Evolutionary conservation across 2,888 invertebrate genomes (phyloP), one percentile per base, ranked within the genome.

Genomic region (Scrobipalpa atriplicella): DNA sequence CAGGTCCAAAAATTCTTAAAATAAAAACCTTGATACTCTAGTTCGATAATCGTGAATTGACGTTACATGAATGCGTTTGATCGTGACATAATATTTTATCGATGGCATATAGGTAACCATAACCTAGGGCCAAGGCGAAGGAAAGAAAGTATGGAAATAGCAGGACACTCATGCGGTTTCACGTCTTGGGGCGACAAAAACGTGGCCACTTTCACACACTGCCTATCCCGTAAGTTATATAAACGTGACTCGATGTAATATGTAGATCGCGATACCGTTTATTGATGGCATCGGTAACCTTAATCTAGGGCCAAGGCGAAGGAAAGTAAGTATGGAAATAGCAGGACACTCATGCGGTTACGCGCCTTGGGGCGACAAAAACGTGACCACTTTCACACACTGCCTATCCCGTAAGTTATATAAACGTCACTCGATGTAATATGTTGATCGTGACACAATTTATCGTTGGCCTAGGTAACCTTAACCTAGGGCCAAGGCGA

Each of bases 261-360:
- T n/a, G n/a, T n/a, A n/a, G 16, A n/a, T 16, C n/a, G n/a, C n/a
- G 16, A 51, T n/a, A 16, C 2, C 18, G 0, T 16, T 52, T 52
- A 10, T 16, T 18, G 52, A n/a, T 58, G n/a, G 11, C 11, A 5
- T 29, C 2, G 29, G 63, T 52, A 54, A 66, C 68, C 64, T 64
- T 68, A 52, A 66, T 60, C 63, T 64, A 58, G 51, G 29, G 58
- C 51, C 58, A 58, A 62, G 58, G 65, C 66, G 65, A 68, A 84
- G 85, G 82, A 80, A 81, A 83, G 74, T 74, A 76, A 78, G 79
- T 74, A 78, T 85, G 86, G 84, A 89, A 85, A 86, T 85, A 85
- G 75, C 78, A 82, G 73, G 76, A 70, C 79, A 72, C 71, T 85
- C 78, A 77, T 73, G 69, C 54, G 90, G 89, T 79, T 90, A 90